Evolutionary conservation across 1,140 invertebrate genomes (phyloP).

Genomic region (Pseudachorutes palmiensis): DNA sequence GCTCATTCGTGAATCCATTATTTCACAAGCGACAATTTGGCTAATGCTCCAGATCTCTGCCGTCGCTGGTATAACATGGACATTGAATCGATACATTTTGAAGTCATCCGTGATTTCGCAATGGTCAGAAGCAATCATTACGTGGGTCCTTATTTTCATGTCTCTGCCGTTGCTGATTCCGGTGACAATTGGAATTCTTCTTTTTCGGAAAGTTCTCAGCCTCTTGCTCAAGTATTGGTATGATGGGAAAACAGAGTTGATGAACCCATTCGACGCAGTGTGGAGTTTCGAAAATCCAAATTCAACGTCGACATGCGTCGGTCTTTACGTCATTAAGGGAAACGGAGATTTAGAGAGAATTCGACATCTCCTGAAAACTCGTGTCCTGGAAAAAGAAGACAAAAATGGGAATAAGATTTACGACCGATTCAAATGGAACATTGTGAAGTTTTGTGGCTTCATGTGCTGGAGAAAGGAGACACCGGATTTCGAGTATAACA

Average conservation of each 20-base stretch:
- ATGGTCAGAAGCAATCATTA: background rate
- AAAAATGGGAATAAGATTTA: constrained; percentile 17
- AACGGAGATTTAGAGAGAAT: constrained; percentile 28
- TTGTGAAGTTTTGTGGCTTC: constrained; percentile 22
- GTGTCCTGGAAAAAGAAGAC: constrained; percentile 20
- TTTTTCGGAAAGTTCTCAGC: background rate
- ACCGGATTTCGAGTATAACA: constrained; percentile 13
- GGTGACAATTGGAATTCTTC: background rate
- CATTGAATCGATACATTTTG: background rate
- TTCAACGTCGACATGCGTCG: constrained; percentile 3
- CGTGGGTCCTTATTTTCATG: background rate
- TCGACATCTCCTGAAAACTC: constrained; percentile 12
- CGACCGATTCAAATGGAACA: constrained; percentile 21
- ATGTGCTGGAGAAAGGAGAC: constrained; percentile 27
- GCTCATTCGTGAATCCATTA: background rate
- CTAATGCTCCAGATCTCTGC: background rate
- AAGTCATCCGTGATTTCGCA: background rate
- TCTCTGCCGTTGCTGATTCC: background rate
- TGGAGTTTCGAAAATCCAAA: constrained; percentile 8
- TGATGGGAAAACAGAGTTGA: background rate
- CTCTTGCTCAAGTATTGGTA: background rate
- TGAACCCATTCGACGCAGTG: constrained; percentile 12
- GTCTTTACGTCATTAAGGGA: constrained; percentile 28
- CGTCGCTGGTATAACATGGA: background rate
- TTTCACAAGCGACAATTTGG: background rate